Base-by-base conservation (phyloP, 2,113 vertebrate genomes). In the Gnathonemus longibarbis region DNA sequence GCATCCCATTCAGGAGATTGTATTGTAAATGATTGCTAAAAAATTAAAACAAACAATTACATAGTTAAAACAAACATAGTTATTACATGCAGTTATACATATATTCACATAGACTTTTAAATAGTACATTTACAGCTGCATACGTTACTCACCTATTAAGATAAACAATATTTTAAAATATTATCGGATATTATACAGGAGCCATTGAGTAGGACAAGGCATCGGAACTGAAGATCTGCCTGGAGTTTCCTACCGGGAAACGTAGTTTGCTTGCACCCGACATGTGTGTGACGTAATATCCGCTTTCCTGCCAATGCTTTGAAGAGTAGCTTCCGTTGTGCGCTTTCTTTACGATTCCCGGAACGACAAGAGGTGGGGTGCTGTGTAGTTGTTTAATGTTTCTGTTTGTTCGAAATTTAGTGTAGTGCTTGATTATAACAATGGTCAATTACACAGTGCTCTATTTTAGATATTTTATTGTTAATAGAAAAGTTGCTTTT, bases 311-410 rank as follows among this genome's bases (percentile, higher is more conserved):
- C 53, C 49, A 53, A 7, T 17, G 9, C 85, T 17, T 53, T 87
- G 49, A 53, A 87, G n/a, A 56, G 48, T 15, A 13, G 24, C 70
- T 90, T 92, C 91, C 91, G 74, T 88, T 35, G 13, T 42, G 19
- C 66, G n/a, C 52, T 13, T 56, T 11, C 91, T 89, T 42, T 46
- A 88, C 70, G 52, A 49, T 90, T 90, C 84, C 62, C 42, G 56
- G 62, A 50, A 80, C 24, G 77, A 62, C 27, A 27, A 31, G 52
- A 52, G 53, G 56, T 77, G 19, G 83, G 85, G 90, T 89, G 90
- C 70, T 42, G 17, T 89, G 77, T 17, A 3, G 35, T 46, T 3
- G 45, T 84, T 46, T 46, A 46, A 24, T 48, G 39, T 48, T 48
- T 48, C 80, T 84, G 8, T 84, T 84, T 39, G 31, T 17, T 80